These are phyloP conservation scores for Otocyon megalotis DNA, from an alignment of 2,113 vertebrate species.

Conservation along the genomic window DNA sequence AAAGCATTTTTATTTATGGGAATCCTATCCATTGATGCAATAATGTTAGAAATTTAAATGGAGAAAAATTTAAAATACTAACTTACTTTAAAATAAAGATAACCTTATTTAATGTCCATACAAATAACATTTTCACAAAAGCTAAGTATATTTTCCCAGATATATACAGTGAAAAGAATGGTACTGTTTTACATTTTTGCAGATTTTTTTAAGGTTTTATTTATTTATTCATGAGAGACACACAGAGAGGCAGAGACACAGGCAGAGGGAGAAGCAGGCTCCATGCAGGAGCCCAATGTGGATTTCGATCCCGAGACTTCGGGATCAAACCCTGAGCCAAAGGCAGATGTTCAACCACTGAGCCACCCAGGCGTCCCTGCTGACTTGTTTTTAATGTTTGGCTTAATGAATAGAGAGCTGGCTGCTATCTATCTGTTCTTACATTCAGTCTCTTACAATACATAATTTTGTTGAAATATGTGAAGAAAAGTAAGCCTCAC, in stretches of 20 bases:
- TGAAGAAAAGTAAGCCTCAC: not conserved
- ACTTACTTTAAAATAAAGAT: conserved; percentile 40
- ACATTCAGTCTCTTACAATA: not conserved
- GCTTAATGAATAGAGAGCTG: not conserved
- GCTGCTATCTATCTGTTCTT: not conserved
- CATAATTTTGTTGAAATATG: not conserved
- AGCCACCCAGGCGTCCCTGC: too few relatives aligned
- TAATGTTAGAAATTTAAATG: not conserved
- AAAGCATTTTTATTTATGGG: not conserved
- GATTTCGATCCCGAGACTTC: too few relatives aligned
- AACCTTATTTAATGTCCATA: not conserved
- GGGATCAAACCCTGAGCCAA: too few relatives aligned
- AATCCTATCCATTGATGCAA: not conserved
- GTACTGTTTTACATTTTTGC: not conserved
- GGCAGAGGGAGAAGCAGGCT: too few relatives aligned
- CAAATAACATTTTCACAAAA: conserved; percentile 19
- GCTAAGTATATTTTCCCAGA: conserved; percentile 8
- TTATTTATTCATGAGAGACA: too few relatives aligned
- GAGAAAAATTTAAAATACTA: not conserved
- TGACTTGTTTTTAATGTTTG: not conserved
- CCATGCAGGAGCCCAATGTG: too few relatives aligned
- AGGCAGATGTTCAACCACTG: too few relatives aligned
- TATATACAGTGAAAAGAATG: not conserved
- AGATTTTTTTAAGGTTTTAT: not conserved
- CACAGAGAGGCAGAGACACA: too few relatives aligned